Percentiles rank a stretch among this genome's conserved stretches.
phyloP scores from a whole-genome alignment of 2,888 invertebrate genomes.

The Ormyrus rosae region DNA sequence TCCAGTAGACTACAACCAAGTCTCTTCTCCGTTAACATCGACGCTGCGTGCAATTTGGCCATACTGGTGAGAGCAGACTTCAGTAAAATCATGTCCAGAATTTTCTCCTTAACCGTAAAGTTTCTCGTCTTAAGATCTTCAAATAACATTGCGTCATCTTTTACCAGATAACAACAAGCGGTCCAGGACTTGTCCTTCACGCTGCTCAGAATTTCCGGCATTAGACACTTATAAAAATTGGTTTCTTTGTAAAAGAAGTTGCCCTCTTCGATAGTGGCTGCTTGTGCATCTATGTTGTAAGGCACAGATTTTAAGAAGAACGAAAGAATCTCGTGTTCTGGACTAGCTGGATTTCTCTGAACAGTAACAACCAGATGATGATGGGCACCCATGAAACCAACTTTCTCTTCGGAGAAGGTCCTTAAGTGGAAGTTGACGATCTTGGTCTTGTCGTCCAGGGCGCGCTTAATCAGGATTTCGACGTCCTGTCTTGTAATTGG shows the following conservation, averaged over 20 bases:
- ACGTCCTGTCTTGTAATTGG: slow-evolving; percentile 57
- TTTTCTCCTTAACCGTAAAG: slow-evolving; percentile 63
- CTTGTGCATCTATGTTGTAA: slow-evolving; percentile 15
- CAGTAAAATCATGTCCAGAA: slow-evolving; percentile 42
- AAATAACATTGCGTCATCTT: slow-evolving; percentile 71
- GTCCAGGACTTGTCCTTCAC: slow-evolving; percentile 60
- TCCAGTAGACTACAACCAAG: slow-evolving; percentile 16
- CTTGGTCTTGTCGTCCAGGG: slow-evolving; percentile 50
- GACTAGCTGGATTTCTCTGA: neutral
- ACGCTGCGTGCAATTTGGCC: slow-evolving; percentile 64
- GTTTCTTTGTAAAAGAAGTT: slow-evolving; percentile 17
- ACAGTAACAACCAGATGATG: slow-evolving; percentile 61
- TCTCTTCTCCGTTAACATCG: slow-evolving; percentile 63
- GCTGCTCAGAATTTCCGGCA: neutral
- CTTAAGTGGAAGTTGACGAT: slow-evolving; percentile 60
- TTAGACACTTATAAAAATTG: neutral
- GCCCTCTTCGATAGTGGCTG: neutral
- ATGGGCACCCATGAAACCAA: slow-evolving; percentile 69
- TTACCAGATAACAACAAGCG: slow-evolving; percentile 68
- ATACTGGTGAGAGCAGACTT: slow-evolving; percentile 60
- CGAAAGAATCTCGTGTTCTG: neutral
- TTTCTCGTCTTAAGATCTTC: slow-evolving; percentile 72
- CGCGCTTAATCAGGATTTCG: slow-evolving; percentile 54
- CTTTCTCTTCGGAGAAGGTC: slow-evolving; percentile 65
- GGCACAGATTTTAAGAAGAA: slow-evolving; percentile 28